Evolutionary conservation across 2,797 vertebrate genomes (phyloP).

Genomic region (Pangasius macronema): DNA sequence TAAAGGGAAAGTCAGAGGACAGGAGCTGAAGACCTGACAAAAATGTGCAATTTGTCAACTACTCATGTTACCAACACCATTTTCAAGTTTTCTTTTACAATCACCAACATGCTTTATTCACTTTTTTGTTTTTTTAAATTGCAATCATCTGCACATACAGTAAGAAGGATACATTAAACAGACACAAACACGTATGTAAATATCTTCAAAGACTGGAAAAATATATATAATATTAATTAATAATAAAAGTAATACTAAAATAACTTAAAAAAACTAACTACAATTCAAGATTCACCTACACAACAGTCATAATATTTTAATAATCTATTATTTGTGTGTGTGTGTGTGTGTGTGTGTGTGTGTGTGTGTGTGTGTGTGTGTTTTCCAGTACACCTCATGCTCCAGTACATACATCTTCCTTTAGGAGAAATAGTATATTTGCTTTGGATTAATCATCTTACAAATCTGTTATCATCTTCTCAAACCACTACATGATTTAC

Average conservation of each 20-base stretch:
- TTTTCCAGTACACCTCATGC: not conserved
- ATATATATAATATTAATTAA: no score
- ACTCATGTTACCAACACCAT: not conserved
- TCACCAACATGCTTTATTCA: not conserved
- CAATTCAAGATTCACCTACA: no score
- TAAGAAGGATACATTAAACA: no score
- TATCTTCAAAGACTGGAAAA: no score
- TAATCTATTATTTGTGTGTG: not conserved
- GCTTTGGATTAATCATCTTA: not conserved
- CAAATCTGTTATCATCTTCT: not conserved
- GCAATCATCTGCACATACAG: no score
- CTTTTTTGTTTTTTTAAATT: not conserved
- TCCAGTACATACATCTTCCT: not conserved
- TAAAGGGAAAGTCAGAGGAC: conserved; percentile 63
- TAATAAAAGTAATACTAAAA: no score
- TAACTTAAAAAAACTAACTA: no score
- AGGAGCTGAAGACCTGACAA: not conserved
- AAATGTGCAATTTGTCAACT: not conserved
- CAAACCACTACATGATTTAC: not conserved
- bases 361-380: no score
- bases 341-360: no score
- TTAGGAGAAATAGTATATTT: not conserved
- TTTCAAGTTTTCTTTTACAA: not conserved
- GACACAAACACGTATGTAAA: no score
- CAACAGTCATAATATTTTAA: not conserved